Conservation (phyloP, 2,797 vertebrate species). For the Poecile montanus region DNA sequence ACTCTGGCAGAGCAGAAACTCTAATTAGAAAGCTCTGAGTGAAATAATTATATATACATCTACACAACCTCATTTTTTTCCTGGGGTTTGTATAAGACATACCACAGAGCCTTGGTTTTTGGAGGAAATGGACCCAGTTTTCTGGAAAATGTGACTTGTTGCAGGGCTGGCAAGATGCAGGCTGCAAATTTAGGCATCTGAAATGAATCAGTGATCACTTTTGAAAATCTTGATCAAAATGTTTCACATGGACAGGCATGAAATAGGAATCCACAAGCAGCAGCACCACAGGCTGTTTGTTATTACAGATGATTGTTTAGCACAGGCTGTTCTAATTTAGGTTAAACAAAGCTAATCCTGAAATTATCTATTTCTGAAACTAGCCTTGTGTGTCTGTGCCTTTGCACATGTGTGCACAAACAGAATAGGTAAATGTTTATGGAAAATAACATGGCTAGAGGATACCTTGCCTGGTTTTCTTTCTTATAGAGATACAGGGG, state of each 20-base stretch:
- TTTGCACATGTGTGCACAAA: constrained; percentile 26
- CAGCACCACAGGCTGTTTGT: background rate
- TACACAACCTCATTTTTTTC: background rate
- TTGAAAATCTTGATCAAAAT: background rate
- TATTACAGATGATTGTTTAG: background rate
- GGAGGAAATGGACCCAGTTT: background rate
- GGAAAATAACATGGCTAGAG: background rate
- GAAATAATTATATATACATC: background rate
- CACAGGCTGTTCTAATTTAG: constrained; percentile 47
- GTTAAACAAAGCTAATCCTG: constrained; percentile 38
- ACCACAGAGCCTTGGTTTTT: background rate
- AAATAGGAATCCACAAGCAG: background rate
- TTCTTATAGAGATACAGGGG: background rate
- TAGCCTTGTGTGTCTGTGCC: background rate
- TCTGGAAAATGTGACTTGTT: background rate
- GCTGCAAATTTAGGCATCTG: background rate
- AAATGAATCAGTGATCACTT: background rate
- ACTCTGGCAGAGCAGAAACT: background rate
- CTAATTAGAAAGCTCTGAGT: background rate
- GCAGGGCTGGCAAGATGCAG: background rate
- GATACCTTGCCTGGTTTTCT: background rate
- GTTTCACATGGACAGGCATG: background rate
- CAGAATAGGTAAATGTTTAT: constrained; percentile 30
- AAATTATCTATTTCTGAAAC: constrained; percentile 46
- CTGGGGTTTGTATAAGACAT: background rate